Evolutionary conservation across 2,888 invertebrate species (phyloP).

Genomic region (Leucoptera coffeella): DNA sequence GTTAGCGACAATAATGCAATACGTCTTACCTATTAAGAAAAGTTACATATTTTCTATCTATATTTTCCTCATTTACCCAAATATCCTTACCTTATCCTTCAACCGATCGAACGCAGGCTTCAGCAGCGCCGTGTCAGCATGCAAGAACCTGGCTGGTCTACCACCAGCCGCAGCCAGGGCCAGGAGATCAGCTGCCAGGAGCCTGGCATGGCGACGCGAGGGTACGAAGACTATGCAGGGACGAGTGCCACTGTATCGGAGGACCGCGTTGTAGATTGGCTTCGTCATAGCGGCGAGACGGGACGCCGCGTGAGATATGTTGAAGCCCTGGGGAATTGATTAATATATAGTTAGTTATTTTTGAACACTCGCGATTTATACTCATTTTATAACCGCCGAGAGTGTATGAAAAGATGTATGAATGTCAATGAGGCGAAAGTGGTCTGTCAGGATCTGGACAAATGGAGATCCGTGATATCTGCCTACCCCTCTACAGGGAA

Average conservation of each 20-base stretch:
- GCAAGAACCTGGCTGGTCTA: conserved; percentile 77
- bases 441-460: too few species aligned
- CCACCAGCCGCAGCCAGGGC: conserved; percentile 86
- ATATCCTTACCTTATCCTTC: conserved; percentile 78
- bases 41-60: too few species aligned
- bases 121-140: conserved; percentile 80
- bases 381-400: too few species aligned
- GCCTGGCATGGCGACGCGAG: conserved; percentile 80
- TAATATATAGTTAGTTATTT: not conserved
- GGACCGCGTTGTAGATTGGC: conserved; percentile 90
- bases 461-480: too few species aligned
- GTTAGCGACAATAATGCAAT: too few species aligned
- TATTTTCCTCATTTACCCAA: too few species aligned
- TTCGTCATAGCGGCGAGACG: conserved; percentile 96
- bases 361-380: too few species aligned
- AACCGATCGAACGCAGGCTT: conserved; percentile 84
- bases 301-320: conserved; percentile 95
- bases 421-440: too few species aligned
- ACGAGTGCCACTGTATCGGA: conserved; percentile 74
- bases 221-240: conserved; percentile 90
- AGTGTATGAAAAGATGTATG: too few species aligned
- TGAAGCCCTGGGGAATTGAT: conserved; percentile 66
- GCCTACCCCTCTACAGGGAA: too few species aligned
- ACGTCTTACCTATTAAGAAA: too few species aligned
- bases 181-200: conserved; percentile 84